These are phyloP conservation scores for Chaetura pelagica DNA, from an alignment of 2,113 vertebrate species.

Conservation along the genomic window DNA sequence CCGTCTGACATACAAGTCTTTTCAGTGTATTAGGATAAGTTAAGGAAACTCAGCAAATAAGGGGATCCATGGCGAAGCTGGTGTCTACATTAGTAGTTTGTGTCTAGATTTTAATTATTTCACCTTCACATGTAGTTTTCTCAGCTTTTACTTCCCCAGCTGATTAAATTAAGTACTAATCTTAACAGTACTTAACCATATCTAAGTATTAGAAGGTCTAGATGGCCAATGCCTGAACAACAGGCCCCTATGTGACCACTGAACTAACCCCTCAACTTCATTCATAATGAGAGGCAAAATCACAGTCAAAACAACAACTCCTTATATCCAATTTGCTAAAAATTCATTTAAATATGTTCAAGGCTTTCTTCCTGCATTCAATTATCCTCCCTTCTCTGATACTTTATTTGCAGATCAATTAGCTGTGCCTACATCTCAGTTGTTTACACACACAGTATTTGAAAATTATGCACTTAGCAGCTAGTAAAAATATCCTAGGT, in stretches of 20 bases:
- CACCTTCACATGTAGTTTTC: background rate
- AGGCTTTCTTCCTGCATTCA: background rate
- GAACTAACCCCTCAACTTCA: background rate
- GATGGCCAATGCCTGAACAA: background rate
- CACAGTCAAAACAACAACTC: background rate
- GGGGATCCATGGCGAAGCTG: background rate
- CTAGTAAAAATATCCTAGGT: background rate
- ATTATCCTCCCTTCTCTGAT: background rate
- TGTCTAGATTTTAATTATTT: background rate
- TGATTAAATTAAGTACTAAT: background rate
- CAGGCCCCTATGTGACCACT: background rate
- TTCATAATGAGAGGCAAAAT: background rate
- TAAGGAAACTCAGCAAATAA: background rate
- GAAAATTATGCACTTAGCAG: background rate
- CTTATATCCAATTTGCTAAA: background rate
- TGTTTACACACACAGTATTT: background rate
- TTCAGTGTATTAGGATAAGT: slow-evolving; percentile 10
- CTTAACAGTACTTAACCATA: background rate
- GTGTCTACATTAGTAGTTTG: background rate
- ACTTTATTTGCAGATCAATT: background rate
- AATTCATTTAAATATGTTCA: background rate
- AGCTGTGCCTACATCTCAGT: background rate
- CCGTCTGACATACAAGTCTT: background rate
- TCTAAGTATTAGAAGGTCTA: fast-evolving
- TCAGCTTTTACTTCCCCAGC: background rate